phyloP scores from a whole-genome alignment of 1,140 invertebrate species.

The Drosophila rhopaloa region DNA sequence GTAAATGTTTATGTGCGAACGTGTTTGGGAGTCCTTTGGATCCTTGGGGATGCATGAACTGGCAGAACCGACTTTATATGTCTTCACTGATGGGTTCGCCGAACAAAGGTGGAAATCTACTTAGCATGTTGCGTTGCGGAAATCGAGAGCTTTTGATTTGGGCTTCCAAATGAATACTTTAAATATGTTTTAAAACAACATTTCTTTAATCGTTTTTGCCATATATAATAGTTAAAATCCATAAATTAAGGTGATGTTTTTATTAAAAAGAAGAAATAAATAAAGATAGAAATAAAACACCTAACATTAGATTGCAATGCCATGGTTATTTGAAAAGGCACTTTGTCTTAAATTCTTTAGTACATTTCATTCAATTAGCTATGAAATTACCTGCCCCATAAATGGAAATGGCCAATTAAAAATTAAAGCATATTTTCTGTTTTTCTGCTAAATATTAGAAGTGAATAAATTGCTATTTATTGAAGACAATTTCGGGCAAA shows the following conservation, averaged over 20 bases:
- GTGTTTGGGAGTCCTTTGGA: slow-evolving; percentile 17
- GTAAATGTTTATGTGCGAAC: slow-evolving; percentile 23
- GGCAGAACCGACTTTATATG: slow-evolving; percentile 23
- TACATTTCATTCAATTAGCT: background rate
- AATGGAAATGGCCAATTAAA: background rate
- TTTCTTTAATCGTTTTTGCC: too few relatives aligned
- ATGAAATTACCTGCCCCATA: background rate
- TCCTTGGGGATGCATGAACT: slow-evolving; percentile 29
- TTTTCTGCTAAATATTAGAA: background rate
- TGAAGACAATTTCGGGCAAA: slow-evolving; percentile 8
- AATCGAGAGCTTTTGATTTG: background rate
- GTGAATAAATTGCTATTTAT: slow-evolving; percentile 17
- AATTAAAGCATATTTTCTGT: background rate
- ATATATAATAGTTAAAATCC: too few relatives aligned
- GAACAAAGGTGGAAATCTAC: slow-evolving; percentile 12
- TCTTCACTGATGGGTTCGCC: slow-evolving; percentile 1
- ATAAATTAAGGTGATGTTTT: too few relatives aligned
- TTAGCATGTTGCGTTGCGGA: background rate
- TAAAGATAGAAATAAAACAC: too few relatives aligned
- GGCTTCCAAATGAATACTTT: background rate
- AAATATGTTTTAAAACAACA: too few relatives aligned
- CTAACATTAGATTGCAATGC: too few relatives aligned
- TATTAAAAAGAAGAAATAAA: too few relatives aligned
- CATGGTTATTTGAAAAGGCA: too few relatives aligned
- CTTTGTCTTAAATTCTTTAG: background rate